Percentiles rank a stretch among this genome's conserved stretches.
These are phyloP conservation scores for Gallinago stenura DNA, from an alignment of 2,797 vertebrate species.

Conservation along the genomic window DNA sequence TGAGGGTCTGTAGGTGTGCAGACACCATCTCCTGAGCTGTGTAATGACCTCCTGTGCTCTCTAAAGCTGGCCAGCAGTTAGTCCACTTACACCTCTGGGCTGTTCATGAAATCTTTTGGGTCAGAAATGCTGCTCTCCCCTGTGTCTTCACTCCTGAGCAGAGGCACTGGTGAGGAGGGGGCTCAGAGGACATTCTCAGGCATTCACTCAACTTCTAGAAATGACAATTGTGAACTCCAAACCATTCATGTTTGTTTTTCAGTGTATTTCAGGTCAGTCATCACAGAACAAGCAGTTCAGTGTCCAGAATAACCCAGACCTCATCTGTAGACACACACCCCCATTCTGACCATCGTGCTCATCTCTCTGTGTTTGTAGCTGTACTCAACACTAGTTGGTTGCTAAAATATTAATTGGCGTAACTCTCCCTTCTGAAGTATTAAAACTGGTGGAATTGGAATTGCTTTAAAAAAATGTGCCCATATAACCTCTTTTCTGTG, in stretches of 20 bases:
- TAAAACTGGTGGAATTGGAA: not conserved
- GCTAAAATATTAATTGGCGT: not conserved
- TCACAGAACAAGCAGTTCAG: not conserved
- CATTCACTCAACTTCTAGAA: not conserved
- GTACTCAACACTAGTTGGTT: not conserved
- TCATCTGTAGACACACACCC: not conserved
- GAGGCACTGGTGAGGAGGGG: not conserved
- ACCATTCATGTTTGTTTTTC: not conserved
- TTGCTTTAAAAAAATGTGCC: not conserved
- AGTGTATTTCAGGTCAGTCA: not conserved
- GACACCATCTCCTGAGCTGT: not conserved
- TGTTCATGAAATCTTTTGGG: not conserved
- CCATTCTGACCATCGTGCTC: not conserved
- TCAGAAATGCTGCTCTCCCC: not conserved
- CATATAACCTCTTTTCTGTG: not conserved
- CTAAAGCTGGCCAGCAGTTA: not conserved
- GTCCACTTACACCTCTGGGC: not conserved
- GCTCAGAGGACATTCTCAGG: not conserved
- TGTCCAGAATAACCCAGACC: not conserved
- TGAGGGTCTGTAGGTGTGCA: not conserved
- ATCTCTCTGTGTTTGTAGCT: slow-evolving; percentile 8
- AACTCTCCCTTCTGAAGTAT: not conserved
- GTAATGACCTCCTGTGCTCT: not conserved
- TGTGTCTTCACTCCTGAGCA: not conserved
- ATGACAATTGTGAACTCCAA: not conserved